Conservation (phyloP, 2,797 vertebrate species). For the Pitangus sulphuratus region DNA sequence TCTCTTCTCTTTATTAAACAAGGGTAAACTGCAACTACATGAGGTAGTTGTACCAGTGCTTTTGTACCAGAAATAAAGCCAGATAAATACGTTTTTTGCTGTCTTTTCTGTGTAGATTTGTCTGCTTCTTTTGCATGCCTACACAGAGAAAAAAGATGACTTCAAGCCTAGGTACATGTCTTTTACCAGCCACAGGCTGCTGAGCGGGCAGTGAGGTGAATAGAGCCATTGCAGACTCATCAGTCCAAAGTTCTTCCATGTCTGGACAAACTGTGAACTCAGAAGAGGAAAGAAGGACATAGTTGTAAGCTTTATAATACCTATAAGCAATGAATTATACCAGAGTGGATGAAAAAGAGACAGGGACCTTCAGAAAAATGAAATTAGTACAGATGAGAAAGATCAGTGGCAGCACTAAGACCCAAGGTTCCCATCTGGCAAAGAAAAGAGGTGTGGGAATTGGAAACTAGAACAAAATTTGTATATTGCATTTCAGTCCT, state of each 20-base stretch:
- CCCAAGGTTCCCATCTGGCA: not conserved
- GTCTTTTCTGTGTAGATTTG: not conserved
- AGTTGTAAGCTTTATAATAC: not conserved
- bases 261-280: not conserved
- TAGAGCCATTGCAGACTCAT: not conserved
- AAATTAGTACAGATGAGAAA: not conserved
- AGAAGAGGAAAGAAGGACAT: not conserved
- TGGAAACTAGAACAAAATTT: conserved; percentile 11
- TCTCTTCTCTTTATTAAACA: not conserved
- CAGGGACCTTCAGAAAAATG: not conserved
- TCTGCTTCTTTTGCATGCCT: not conserved
- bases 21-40: not conserved
- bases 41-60: not conserved
- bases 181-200: not conserved
- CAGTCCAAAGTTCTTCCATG: not conserved
- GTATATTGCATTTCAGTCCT: not conserved
- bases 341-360: not conserved
- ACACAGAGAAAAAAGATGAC: not conserved
- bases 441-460: conserved; percentile 1
- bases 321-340: not conserved
- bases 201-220: rapidly evolving
- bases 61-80: not conserved
- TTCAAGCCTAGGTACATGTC: not conserved
- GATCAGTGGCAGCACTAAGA: not conserved
- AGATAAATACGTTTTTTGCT: not conserved